Conservation (phyloP, 2,888 invertebrate genomes). For the Amiota minor region DNA sequence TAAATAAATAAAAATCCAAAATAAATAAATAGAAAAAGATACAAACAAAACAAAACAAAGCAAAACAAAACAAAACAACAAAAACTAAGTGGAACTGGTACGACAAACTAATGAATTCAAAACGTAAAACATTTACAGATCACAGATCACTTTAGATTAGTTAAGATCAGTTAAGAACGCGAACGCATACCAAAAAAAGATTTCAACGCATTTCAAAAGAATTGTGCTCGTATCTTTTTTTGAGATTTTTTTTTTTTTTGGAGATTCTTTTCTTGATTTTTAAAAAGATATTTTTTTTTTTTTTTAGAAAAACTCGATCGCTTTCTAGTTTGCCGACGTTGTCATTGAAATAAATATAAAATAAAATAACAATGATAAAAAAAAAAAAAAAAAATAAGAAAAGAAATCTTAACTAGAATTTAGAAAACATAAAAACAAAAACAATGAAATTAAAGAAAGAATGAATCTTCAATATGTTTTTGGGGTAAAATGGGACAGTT, state of each 20-base stretch:
- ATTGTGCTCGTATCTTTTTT: background rate
- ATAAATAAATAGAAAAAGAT: conserved; percentile 41
- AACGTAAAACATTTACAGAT: background rate
- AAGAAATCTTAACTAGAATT: too few species aligned
- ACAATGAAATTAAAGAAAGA: too few species aligned
- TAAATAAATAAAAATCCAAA: background rate
- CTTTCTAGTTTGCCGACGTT: conserved; percentile 15
- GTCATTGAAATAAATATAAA: background rate
- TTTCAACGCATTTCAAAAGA: background rate
- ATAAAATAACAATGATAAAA: too few species aligned
- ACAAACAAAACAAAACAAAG: background rate
- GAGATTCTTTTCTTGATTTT: background rate
- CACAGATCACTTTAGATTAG: background rate
- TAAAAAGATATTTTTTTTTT: background rate
- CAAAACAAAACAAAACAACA: background rate
- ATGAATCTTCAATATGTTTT: too few species aligned
- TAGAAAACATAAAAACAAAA: too few species aligned
- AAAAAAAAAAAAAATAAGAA: too few species aligned
- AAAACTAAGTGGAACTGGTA: too few species aligned
- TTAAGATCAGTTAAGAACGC: too few species aligned
- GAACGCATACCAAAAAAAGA: too few species aligned
- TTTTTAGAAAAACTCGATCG: background rate
- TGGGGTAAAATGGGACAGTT: too few species aligned
- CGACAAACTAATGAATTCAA: too few species aligned
- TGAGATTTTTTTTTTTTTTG: background rate